Evolutionary conservation across 2,888 invertebrate species (phyloP), one percentile per base, ranked within the genome.

Genomic region (Cryptus armator): DNA sequence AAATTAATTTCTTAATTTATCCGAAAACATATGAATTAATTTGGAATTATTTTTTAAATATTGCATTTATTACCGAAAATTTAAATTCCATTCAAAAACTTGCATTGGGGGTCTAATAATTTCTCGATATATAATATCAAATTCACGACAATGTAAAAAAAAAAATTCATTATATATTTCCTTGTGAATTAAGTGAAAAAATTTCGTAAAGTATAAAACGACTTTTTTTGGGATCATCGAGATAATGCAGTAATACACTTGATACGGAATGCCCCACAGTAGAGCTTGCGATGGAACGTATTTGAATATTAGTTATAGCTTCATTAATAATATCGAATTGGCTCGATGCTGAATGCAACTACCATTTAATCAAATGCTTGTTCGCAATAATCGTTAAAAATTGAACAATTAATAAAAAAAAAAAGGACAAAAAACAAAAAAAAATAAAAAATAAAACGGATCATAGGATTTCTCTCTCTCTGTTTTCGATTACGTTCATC

Each of bases 301-400:
- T 79, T 79, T 79, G 51, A 75, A 75, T 64, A 64, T 75, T 74
- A 62, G 56, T 74, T 48, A 37, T 66, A 82, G 81, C 85, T 85
- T 75, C 51, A 82, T 81, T 71, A 85, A 84, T 84, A 76, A 81
- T 66, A 81, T 75, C 70, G 53, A 83, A 83, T 81, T 74, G 62
- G 84, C 84, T 84, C 77, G 77, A 81, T 72, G 78, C 78, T 70
- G 78, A 48, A 71, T 84, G 84, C 84, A 74, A 70, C 74, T 71
- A 81, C 76, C 72, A 77, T 75, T 81, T 78, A 84, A 81, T 64
- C 74, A 72, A 78, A 32, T 78, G 81, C 81, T 59, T 85, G 56
- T 70, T 78, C 46, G 74, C 78, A 75, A 75, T 82, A 85, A 82
- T 85, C 81, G 19, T 51, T 81, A 46, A 77, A 76, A 84, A 84